These are phyloP conservation scores for Gobius niger DNA, from an alignment of 2,113 vertebrate genomes.

Conservation along the genomic window DNA sequence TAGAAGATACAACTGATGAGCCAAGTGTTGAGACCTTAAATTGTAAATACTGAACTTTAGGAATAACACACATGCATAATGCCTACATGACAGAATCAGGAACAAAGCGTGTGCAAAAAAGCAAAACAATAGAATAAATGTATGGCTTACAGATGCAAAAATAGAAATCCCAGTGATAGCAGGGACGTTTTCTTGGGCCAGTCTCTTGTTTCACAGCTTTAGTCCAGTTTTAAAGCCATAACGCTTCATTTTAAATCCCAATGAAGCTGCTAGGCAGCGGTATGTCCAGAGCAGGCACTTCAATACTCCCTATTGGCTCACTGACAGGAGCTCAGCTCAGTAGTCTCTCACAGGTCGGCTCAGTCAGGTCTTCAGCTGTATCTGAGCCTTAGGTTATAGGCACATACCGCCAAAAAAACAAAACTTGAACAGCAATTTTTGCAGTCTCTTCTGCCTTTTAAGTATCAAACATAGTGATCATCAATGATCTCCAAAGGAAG, in stretches of 20 bases:
- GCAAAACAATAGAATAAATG: slow-evolving; percentile 42
- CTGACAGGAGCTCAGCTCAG: slow-evolving; percentile 37
- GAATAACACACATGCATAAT: slow-evolving; percentile 3
- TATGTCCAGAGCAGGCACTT: slow-evolving; percentile 10
- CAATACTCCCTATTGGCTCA: slow-evolving; percentile 17
- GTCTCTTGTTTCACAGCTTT: slow-evolving; percentile 52
- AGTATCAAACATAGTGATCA: background rate
- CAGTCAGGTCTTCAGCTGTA: background rate
- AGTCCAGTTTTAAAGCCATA: slow-evolving; percentile 45
- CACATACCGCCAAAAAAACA: background rate
- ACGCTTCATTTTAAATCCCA: slow-evolving; percentile 19
- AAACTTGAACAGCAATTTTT: background rate
- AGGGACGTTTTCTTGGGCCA: slow-evolving; percentile 17
- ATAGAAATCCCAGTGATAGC: slow-evolving; percentile 36
- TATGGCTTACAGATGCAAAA: slow-evolving; percentile 66
- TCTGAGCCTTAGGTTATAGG: background rate
- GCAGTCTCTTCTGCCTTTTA: background rate
- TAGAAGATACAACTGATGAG: slow-evolving; percentile 21
- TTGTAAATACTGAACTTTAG: slow-evolving; percentile 23
- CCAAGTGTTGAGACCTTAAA: slow-evolving; percentile 14
- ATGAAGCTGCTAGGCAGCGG: slow-evolving; percentile 37
- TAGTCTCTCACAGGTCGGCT: slow-evolving; percentile 16
- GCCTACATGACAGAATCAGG: slow-evolving; percentile 16
- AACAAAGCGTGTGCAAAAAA: slow-evolving; percentile 63
- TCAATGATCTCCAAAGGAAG: background rate